Base-by-base conservation (phyloP, 2,888 invertebrate species). In the Eupelmus urozonus region DNA sequence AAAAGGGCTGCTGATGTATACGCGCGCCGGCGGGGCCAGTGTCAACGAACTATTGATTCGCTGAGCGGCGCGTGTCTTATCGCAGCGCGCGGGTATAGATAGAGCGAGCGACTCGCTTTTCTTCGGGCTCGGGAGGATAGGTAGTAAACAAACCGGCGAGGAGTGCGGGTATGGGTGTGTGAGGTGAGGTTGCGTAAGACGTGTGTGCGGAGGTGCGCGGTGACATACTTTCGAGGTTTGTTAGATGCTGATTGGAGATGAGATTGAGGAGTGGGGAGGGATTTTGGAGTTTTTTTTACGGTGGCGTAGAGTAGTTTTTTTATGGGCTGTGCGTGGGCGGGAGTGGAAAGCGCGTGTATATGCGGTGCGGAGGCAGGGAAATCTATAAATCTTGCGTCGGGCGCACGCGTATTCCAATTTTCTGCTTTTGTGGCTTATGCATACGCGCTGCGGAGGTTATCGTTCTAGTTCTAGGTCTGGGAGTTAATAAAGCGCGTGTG, bases 21-120 rank as follows among this genome's bases (percentile, higher is more conserved):
- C 4, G 20, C 20, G 20, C 3, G 70, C 9, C 11, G 7, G 59
- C 42, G 55, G 27, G 42, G 45, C 11, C 9, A 23, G 40, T 67
- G 69, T 71, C 66, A 63, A 60, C 59, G 72, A 77, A 72, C 60
- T 77, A 77, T 77, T 23, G 77, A 77, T 77, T 72, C 53, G 76
- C 70, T n/a, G n/a, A n/a, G n/a, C n/a, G n/a, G 55, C 7, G 45
- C 25, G 42, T 16, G 25, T 27, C 74, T 75, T 75, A 75, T 67
- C 74, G 65, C 40, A 20, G 13, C 40, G 66, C 45, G 65, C 51
- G 34, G 3, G 34, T 65, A 9, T 29, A 45, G 45, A 16, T 62
- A 20, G 9, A 34, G 9, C 51, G n/a, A n/a, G 18, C 65, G 65
- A 7, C 9, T 20, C n/a, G 20, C 34, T 18, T 18, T 42, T 40